Evolutionary conservation across 2,113 vertebrate species (phyloP).

Genomic region (Sardina pilchardus): DNA sequence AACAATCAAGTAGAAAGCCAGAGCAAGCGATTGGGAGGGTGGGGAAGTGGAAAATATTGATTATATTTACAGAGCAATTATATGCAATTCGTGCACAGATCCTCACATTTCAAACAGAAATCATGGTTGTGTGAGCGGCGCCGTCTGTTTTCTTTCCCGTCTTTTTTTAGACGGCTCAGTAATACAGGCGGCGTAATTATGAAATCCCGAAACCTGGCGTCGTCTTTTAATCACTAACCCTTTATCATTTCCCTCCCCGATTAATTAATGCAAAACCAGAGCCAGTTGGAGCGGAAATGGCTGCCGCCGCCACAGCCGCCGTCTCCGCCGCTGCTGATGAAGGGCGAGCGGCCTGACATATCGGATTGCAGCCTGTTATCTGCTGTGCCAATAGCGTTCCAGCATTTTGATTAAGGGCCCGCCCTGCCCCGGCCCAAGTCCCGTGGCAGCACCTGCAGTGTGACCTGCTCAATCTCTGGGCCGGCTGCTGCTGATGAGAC

Average conservation of each 20-base stretch:
- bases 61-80: slow-evolving; percentile 40
- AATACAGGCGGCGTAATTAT: slow-evolving; percentile 38
- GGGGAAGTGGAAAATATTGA: slow-evolving; percentile 31
- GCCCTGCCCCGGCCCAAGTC: not conserved
- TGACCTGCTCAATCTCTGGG: slow-evolving; percentile 16
- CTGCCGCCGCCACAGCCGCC: not conserved
- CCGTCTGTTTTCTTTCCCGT: not conserved
- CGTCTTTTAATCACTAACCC: slow-evolving; percentile 32
- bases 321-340: not conserved
- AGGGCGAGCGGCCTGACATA: not conserved
- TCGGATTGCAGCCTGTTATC: slow-evolving; percentile 29
- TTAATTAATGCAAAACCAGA: slow-evolving; percentile 40
- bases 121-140: not conserved
- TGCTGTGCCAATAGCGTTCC: not conserved
- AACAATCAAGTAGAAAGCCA: slow-evolving; percentile 20
- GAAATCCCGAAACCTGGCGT: slow-evolving; percentile 41
- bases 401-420: slow-evolving; percentile 22
- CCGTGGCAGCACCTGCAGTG: slow-evolving; percentile 27
- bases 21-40: not conserved
- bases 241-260: slow-evolving; percentile 28
- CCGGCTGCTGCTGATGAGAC: not conserved
- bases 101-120: slow-evolving; percentile 37
- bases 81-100: slow-evolving; percentile 30
- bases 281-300: not conserved
- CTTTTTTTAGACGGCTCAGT: slow-evolving; percentile 12